These are phyloP conservation scores for Ceratina calcarata DNA, from an alignment of 1,140 invertebrate species.

Conservation along the genomic window DNA sequence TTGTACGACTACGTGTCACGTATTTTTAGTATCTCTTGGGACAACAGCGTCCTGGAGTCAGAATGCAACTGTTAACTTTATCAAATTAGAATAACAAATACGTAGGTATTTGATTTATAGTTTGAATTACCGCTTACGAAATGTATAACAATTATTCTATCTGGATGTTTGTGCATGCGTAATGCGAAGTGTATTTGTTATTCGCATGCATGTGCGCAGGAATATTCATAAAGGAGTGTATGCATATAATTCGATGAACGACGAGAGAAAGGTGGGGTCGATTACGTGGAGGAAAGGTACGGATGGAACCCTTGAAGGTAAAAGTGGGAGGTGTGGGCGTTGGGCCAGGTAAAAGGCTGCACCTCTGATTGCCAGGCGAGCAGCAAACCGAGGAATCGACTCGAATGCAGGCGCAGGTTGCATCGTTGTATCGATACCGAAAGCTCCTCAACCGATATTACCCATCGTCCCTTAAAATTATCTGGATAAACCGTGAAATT, in stretches of 20 bases:
- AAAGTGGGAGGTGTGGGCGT: constrained; percentile 73
- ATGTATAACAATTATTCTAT: too few relatives aligned
- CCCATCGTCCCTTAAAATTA: neutral
- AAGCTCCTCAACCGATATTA: neutral
- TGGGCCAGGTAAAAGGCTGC: constrained; percentile 73
- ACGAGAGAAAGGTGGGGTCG: neutral
- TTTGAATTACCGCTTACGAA: too few relatives aligned
- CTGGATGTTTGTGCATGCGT: too few relatives aligned
- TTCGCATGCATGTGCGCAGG: too few relatives aligned
- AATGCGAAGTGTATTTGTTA: too few relatives aligned
- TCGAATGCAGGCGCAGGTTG: constrained; percentile 63
- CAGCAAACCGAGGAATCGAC: constrained; percentile 63
- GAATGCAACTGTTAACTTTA: too few relatives aligned
- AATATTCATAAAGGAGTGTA: too few relatives aligned
- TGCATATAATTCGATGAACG: constrained; percentile 5
- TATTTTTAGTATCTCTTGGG: too few relatives aligned
- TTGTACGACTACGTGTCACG: too few relatives aligned
- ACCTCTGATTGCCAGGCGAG: constrained; percentile 71
- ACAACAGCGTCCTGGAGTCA: too few relatives aligned
- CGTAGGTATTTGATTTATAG: too few relatives aligned
- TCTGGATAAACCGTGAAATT: neutral
- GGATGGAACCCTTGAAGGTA: constrained; percentile 24
- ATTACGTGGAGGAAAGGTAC: constrained; percentile 5
- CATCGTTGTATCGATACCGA: constrained; percentile 40
- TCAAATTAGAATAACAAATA: too few relatives aligned